A percentile compares a stretch with the other conserved stretches of the same genome.
These are phyloP conservation scores for Thymelicus sylvestris DNA, from an alignment of 2,888 invertebrate genomes.

Conservation along the genomic window DNA sequence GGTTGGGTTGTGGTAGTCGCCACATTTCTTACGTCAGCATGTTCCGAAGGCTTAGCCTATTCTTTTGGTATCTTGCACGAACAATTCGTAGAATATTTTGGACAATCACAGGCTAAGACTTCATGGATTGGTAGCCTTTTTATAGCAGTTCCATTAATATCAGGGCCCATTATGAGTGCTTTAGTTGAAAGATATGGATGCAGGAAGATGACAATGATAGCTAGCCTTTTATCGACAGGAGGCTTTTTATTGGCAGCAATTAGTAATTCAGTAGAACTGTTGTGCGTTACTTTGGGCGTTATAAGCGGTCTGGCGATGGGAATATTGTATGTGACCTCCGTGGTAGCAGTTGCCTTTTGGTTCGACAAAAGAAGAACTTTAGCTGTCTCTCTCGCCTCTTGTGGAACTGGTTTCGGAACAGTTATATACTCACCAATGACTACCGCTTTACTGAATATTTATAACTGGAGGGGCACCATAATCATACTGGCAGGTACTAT, in stretches of 20 bases:
- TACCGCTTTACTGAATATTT: constrained; percentile 88
- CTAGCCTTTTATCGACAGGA: constrained; percentile 88
- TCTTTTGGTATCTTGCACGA: constrained; percentile 95
- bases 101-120: constrained; percentile 92
- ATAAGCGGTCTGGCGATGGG: constrained; percentile 93
- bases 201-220: constrained; percentile 88
- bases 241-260: constrained; percentile 91
- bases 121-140: constrained; percentile 95
- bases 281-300: constrained; percentile 93
- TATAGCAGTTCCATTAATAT: constrained; percentile 93
- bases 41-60: constrained; percentile 96
- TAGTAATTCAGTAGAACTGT: constrained; percentile 88
- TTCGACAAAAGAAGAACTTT: constrained; percentile 94
- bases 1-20: constrained; percentile 95
- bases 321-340: constrained; percentile 93
- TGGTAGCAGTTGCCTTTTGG: constrained; percentile 96
- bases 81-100: constrained; percentile 91
- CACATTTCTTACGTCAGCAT: constrained; percentile 92
- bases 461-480: constrained; percentile 92
- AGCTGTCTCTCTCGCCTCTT: constrained; percentile 94
- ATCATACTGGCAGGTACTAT: constrained; percentile 91
- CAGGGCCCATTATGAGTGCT: constrained; percentile 93
- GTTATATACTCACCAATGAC: constrained; percentile 94
- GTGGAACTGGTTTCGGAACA: constrained; percentile 95
- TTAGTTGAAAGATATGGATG: constrained; percentile 95